Evolutionary conservation across 2,888 invertebrate genomes (phyloP).

Genomic region (Loripinus fragilis): DNA sequence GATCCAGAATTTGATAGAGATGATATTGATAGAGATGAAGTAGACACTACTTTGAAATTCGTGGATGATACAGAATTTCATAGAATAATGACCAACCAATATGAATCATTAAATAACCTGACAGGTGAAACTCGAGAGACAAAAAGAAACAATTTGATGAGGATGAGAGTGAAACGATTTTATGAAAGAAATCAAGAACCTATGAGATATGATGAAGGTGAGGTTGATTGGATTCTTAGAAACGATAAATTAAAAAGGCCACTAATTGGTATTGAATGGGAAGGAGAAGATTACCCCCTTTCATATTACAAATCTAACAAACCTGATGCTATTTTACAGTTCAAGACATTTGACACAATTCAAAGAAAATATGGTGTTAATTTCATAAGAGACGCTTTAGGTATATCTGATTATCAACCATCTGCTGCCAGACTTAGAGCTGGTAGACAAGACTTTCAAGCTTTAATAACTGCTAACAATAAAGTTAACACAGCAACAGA

Average conservation of each 20-base stretch:
- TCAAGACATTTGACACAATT: slow-evolving; percentile 39
- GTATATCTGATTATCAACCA: slow-evolving; percentile 28
- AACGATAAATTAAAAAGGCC: slow-evolving; percentile 32
- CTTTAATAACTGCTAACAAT: neutral
- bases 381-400: slow-evolving; percentile 41
- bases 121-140: slow-evolving; percentile 34
- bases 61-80: slow-evolving; percentile 39
- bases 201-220: slow-evolving; percentile 2
- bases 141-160: too few relatives aligned
- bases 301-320: slow-evolving; percentile 42
- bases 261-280: slow-evolving; percentile 32
- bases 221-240: slow-evolving; percentile 4
- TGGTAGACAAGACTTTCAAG: neutral
- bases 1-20: too few relatives aligned
- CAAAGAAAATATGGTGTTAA: slow-evolving; percentile 37
- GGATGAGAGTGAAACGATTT: slow-evolving; percentile 37
- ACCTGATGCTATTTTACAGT: slow-evolving; percentile 23
- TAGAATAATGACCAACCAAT: too few relatives aligned
- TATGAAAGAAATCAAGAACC: too few relatives aligned
- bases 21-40: too few relatives aligned
- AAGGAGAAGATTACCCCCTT: slow-evolving; percentile 25
- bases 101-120: slow-evolving; percentile 34
- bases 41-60: slow-evolving; percentile 34
- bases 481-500: slow-evolving; percentile 11
- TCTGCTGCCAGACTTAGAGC: too few relatives aligned